Base-by-base conservation (phyloP, 1,140 invertebrate genomes). In the Hormaphis cornu region DNA sequence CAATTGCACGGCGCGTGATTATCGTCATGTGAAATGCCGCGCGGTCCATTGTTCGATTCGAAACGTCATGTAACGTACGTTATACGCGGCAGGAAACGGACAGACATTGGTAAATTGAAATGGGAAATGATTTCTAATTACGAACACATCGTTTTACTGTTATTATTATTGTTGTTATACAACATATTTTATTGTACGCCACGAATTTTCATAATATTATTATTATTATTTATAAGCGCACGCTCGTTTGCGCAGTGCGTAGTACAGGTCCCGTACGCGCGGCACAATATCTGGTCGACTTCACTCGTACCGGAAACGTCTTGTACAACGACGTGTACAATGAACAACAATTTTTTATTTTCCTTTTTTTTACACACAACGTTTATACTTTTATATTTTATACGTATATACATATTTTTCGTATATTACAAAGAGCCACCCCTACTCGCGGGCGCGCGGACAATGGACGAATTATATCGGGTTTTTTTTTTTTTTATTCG, bases 81-180 rank as follows among this genome's bases (percentile, higher is more conserved):
- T n/a, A n/a, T n/a, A n/a, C n/a, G n/a, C n/a, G n/a, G n/a, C 61
- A 66, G 61, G 61, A 66, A 66, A 66, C 12, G 61, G 44, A 66
- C 61, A 66, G 61, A 66, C 61, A 66, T 66, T 50, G 61, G 61
- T 66, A 66, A 63, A 66, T 66, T 66, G 61, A 66, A 66, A 66
- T 66, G 61, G 61, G 61, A 66, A 66, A 66, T 50, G 61, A 66
- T 66, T 66, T 66, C 61, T 66, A 66, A 66, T 66, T 66, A 66
- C 44, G 61, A 66, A 66, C 61, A 66, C 61, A 66, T 66, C 61
- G 59, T 66, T 63, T 48, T 63, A 63, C 48, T 50, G 48, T 66
- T 63, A 46, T 61, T 58, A 30, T 54, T 54, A 18, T 28, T 46
- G 20, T 58, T 44, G 9, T 35, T 50, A 48, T 63, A 63, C 42